Evolutionary conservation across 2,888 invertebrate species (phyloP), one percentile per base, ranked within the genome.

Genomic region (Neuroscelio doddi): DNA sequence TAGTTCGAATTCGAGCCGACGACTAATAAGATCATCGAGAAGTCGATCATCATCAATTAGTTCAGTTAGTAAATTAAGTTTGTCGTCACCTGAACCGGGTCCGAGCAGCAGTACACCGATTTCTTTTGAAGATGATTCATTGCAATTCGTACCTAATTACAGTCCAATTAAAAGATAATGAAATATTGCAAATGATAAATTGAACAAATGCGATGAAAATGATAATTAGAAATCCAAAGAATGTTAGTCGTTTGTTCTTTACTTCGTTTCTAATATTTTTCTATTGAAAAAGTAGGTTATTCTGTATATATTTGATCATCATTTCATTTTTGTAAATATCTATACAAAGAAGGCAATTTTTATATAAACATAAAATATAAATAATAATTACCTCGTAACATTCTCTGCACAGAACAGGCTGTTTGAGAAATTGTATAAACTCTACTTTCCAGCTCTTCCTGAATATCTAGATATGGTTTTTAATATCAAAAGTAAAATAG

Each of bases 381-480:
- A 15, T 9, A 16, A 27, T 39, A 76, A 74, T 73, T 74, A 84
- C 84, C 87, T 70, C 87, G 87, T 76, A 90, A 85, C 73, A 88
- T 88, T 46, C 85, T 86, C 75, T 87, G 86, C 65, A 88, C 82
- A 77, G 86, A 86, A 62, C 86, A 82, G 4, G 88, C 88, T 1
- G 86, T 83, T 47, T 85, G 87, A 73, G 87, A 86, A 63, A 88
- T 87, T 36, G 85, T 85, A 67, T 86, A 86, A 71, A 87, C 88
- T 68, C 87, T 85, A 24, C 84, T 83, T 68, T 91, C 90, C 80
- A 90, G 79, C 79, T 90, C 90, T 66, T 87, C 86, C 82, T 90
- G 89, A 76, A 89, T 83, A 51, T 87, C 90, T 90, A 39, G 46
- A 46, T 52, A 7, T 27, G 24, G n/a, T 10, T 8, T 10, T 12